Conservation (phyloP, 2,888 invertebrate genomes). For the Lasius platythorax region DNA sequence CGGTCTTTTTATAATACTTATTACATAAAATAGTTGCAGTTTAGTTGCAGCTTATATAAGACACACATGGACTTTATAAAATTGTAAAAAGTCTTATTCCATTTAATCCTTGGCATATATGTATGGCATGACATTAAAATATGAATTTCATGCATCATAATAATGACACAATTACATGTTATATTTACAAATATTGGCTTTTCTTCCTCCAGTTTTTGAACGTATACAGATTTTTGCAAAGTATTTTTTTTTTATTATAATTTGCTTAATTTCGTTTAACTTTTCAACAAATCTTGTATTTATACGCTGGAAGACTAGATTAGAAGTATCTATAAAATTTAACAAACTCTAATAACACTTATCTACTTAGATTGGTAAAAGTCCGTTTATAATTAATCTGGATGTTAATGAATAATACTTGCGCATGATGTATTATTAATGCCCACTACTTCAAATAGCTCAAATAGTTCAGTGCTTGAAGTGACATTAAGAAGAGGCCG, state of each 20-base stretch:
- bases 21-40: conserved; percentile 4
- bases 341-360: conserved; percentile 70
- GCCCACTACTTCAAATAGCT: conserved; percentile 64
- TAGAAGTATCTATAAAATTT: conserved; percentile 77
- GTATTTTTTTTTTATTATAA: conserved; percentile 21
- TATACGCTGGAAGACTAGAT: conserved; percentile 83
- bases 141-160: conserved; percentile 50
- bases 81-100: conserved; percentile 50
- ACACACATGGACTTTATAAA: conserved; percentile 47
- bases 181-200: conserved; percentile 67
- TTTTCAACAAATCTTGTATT: conserved; percentile 57
- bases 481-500: background rate
- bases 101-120: conserved; percentile 62
- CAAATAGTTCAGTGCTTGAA: conserved; percentile 35
- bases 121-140: conserved; percentile 62
- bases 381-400: conserved; percentile 58
- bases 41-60: conserved; percentile 11
- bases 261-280: conserved; percentile 9
- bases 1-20: conserved; percentile 23
- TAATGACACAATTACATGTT: conserved; percentile 55
- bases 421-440: conserved; percentile 66
- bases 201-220: conserved; percentile 56
- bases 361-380: conserved; percentile 63
- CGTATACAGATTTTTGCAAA: conserved; percentile 50
- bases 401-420: conserved; percentile 72